Base-by-base conservation (phyloP, 1,140 invertebrate species). In the Pseudomyrmex cubaensis region DNA sequence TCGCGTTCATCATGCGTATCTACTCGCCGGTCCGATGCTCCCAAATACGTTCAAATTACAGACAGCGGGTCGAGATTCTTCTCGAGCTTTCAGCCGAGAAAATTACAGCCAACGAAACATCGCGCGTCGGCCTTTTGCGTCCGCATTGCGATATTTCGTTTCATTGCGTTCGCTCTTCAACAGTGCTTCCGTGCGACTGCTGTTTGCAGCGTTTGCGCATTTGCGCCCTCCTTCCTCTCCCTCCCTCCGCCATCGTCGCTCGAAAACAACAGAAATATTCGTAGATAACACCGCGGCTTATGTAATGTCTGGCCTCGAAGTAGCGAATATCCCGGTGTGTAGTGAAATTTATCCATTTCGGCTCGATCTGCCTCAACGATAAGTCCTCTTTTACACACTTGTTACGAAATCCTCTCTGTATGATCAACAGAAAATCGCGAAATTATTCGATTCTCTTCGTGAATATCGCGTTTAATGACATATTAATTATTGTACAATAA, bases 81-180 rank as follows among this genome's bases (percentile, higher is more conserved):
- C 22, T n/a, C n/a, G 66, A 50, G 64, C 57, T 82, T 75, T 75
- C 78, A 82, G 25, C 57, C 57, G 70, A 52, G 57, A 63, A 82
- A 75, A 82, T 82, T 82, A 54, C 59, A 54, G 44, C 56, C 61
- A 9, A 67, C 46, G 56, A 78, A 84, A 83, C 56, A 61, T 4
- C 63, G 56, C 25, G 73, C 20, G 20, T 35, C 35, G 52, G 82
- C 56, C 59, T 77, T 84, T 78, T 78, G 82, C 52, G 69, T 77
- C 10, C 25, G 46, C 69, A 10, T 17, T n/a, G 54, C 54, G 74
- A 78, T 78, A 84, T 84, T 84, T 84, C 82, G 52, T 84, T 69
- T 84, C 25, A 78, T 52, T n/a, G n/a, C n/a, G n/a, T n/a, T n/a
- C 35, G 67, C 70, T 74, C 69, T 82, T 74, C 70, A 48, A 15